Evolutionary conservation across 2,113 vertebrate species (phyloP).

Genomic region (Nesogale talazaci): DNA sequence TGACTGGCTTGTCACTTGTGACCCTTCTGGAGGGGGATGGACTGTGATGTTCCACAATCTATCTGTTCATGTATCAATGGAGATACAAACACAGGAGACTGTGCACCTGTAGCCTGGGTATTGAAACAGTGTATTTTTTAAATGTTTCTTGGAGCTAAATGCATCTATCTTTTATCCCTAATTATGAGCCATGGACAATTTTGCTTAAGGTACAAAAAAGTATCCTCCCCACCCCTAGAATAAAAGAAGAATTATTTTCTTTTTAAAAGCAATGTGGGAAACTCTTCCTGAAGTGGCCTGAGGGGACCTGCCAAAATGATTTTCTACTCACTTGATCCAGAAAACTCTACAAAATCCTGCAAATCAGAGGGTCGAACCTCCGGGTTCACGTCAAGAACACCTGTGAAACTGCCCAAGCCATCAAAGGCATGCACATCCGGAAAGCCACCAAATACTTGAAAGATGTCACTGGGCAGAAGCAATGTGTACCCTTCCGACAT

Average conservation of each 20-base stretch:
- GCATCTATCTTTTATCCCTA: not conserved
- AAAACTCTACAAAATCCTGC: no score
- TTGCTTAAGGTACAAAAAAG: not conserved
- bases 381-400: no score
- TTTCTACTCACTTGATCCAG: no score
- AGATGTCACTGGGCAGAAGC: no score
- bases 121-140: not conserved
- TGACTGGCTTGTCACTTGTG: no score
- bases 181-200: not conserved
- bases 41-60: not conserved
- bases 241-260: not conserved
- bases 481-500: no score
- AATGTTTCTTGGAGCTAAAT: not conserved
- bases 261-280: not conserved
- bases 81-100: not conserved
- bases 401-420: no score
- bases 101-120: not conserved
- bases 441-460: no score
- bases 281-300: no score
- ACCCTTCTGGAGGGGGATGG: not conserved
- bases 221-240: not conserved
- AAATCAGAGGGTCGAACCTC: no score
- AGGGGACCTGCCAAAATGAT: no score
- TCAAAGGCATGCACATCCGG: no score
- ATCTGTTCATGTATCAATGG: not conserved